Percentiles rank a stretch among this genome's conserved stretches.
These are phyloP conservation scores for Ochotona curzoniae DNA, from an alignment of 2,113 vertebrate species.

Conservation along the genomic window DNA sequence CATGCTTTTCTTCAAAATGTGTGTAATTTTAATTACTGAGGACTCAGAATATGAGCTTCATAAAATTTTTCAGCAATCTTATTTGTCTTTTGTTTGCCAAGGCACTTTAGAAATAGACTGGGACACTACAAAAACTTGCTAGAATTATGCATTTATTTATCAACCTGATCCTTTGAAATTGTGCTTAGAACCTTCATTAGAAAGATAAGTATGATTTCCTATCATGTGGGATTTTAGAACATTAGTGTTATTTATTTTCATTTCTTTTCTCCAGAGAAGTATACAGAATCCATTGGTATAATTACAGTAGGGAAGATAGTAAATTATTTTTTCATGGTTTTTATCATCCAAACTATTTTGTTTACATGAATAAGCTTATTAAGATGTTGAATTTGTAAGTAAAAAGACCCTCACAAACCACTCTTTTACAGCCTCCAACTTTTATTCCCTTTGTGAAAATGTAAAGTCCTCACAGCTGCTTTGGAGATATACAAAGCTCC, in stretches of 20 bases:
- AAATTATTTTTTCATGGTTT: conserved; percentile 52
- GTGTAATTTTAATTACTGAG: conserved; percentile 81
- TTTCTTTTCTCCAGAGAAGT: conserved; percentile 58
- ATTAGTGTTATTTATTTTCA: conserved; percentile 70
- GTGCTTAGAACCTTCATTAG: conserved; percentile 70
- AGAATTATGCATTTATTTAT: conserved; percentile 71
- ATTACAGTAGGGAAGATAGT: conserved; percentile 51
- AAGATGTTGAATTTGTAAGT: conserved; percentile 73
- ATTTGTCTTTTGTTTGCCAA: conserved; percentile 79
- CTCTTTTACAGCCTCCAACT: conserved; percentile 41
- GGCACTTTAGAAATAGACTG: conserved; percentile 69
- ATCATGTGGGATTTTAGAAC: conserved; percentile 52
- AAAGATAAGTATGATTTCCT: conserved; percentile 68
- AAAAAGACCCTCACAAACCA: conserved; percentile 67
- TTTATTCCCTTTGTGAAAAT: conserved; percentile 72
- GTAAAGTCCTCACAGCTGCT: conserved; percentile 62
- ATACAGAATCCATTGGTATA: conserved; percentile 55
- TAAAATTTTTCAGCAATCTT: conserved; percentile 79
- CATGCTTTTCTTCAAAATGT: conserved; percentile 75
- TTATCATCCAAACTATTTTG: conserved; percentile 67
- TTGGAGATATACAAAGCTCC: conserved; percentile 71
- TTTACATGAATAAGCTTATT: conserved; percentile 71
- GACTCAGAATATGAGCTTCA: conserved; percentile 78
- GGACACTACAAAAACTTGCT: conserved; percentile 73
- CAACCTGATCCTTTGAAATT: conserved; percentile 49